Conservation (phyloP, 1,140 invertebrate species). For the Drosophila leontia region DNA sequence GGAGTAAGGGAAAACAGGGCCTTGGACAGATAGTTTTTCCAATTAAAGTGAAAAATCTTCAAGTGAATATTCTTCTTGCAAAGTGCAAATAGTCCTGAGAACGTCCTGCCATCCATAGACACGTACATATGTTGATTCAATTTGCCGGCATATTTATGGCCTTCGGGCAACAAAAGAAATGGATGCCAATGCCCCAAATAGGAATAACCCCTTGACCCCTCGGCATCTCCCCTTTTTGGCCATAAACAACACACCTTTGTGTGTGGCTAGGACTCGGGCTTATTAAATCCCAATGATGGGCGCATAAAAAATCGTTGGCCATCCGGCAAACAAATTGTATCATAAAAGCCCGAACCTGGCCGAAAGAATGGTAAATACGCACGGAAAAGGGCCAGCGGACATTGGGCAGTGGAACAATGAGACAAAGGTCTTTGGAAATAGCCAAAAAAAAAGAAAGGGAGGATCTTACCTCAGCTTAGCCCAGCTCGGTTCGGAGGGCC, state of each 20-base stretch:
- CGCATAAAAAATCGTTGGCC: conserved; percentile 62
- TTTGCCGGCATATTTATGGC: conserved; percentile 38
- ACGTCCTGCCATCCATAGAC: background rate
- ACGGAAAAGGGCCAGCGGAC: conserved; percentile 47
- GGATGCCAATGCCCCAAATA: conserved; percentile 27
- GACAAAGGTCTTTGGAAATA: conserved; percentile 61
- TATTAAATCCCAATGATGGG: conserved; percentile 79
- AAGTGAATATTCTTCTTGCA: background rate
- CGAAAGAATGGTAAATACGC: conserved; percentile 68
- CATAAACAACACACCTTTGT: conserved; percentile 57
- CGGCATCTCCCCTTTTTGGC: background rate
- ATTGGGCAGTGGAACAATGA: conserved; percentile 53
- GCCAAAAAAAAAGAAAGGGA: conserved; percentile 22
- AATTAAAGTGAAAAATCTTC: conserved; percentile 28
- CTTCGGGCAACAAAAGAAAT: conserved; percentile 35
- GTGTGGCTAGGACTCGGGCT: conserved; percentile 50
- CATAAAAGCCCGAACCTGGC: conserved; percentile 53
- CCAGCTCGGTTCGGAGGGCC: conserved; percentile 13
- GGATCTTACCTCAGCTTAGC: conserved; percentile 47
- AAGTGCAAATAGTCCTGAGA: conserved; percentile 12
- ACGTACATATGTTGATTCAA: conserved; percentile 43
- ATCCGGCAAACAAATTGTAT: conserved; percentile 75
- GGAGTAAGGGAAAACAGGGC: background rate
- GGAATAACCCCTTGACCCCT: conserved; percentile 32
- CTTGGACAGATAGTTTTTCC: conserved; percentile 23